Percentiles rank a stretch among this genome's conserved stretches.
Evolutionary conservation across 1,140 invertebrate genomes (phyloP).

Genomic region (Drosophila lacteicornis): DNA sequence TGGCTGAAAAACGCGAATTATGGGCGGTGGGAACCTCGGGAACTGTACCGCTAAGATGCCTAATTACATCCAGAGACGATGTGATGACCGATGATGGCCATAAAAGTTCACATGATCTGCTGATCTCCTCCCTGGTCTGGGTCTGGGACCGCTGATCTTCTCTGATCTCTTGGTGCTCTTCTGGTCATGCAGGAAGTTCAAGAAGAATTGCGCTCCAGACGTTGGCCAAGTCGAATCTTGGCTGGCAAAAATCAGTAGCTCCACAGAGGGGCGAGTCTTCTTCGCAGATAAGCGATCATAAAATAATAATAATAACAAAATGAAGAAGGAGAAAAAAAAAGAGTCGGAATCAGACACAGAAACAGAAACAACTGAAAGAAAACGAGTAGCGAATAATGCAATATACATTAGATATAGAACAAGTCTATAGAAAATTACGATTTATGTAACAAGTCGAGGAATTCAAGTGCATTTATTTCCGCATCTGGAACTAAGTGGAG

Average conservation of each 20-base stretch:
- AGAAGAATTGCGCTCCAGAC: constrained; percentile 19
- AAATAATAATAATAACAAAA: constrained; percentile 38
- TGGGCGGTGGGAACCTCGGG: constrained; percentile 15
- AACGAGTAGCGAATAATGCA: constrained; percentile 76
- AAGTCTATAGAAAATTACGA: constrained; percentile 80
- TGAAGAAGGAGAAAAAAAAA: neutral
- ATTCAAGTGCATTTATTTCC: constrained; percentile 80
- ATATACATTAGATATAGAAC: constrained; percentile 78
- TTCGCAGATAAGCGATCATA: constrained; percentile 27
- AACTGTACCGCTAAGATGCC: constrained; percentile 77
- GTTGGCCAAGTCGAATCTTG: constrained; percentile 36
- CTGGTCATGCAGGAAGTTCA: constrained; percentile 80
- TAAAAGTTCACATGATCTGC: constrained; percentile 52
- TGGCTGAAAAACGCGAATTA: neutral
- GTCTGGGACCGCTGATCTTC: neutral
- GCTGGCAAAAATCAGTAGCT: constrained; percentile 31
- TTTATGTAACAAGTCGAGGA: constrained; percentile 81
- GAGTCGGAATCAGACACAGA: neutral
- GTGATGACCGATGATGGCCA: constrained; percentile 66
- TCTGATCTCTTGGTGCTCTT: neutral
- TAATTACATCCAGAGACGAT: constrained; percentile 66
- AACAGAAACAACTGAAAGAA: constrained; percentile 17
- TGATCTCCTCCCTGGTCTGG: constrained; percentile 12
- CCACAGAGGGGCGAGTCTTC: neutral
- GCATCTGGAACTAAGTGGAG: constrained; percentile 67